These are phyloP conservation scores for Drosophila sordidapex DNA, from an alignment of 2,888 invertebrate species.

Conservation along the genomic window DNA sequence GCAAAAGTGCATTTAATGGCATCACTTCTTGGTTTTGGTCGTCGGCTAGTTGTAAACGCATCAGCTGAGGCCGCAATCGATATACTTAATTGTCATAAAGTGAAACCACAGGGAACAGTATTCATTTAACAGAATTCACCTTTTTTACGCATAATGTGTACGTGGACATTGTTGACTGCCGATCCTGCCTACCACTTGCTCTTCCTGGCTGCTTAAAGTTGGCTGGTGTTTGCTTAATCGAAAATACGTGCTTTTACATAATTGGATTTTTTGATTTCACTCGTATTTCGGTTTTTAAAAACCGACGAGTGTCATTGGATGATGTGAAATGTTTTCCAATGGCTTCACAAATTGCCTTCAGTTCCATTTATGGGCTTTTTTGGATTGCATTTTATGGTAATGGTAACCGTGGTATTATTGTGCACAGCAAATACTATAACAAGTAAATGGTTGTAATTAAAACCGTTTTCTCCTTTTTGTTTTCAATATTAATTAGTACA, in stretches of 20 bases:
- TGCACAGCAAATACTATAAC: conserved; percentile 5
- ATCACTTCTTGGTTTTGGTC: conserved; percentile 5
- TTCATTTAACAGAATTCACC: conserved; percentile 44
- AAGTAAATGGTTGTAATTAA: conserved; percentile 38
- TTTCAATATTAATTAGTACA: conserved; percentile 29
- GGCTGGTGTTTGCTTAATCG: conserved; percentile 69
- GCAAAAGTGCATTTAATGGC: conserved; percentile 55
- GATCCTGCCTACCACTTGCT: not conserved
- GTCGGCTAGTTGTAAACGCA: conserved; percentile 42
- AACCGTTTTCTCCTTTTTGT: conserved; percentile 1
- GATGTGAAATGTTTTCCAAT: conserved; percentile 61
- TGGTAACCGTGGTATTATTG: not conserved
- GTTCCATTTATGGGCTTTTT: conserved; percentile 37
- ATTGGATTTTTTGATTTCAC: conserved; percentile 67
- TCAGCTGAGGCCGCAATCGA: conserved; percentile 49
- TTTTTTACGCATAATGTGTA: conserved; percentile 12
- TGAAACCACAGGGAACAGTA: conserved; percentile 8
- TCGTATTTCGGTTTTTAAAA: conserved; percentile 41
- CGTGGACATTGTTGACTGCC: not conserved
- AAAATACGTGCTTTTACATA: conserved; percentile 74
- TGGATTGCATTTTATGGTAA: not conserved
- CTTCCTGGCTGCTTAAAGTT: conserved; percentile 13
- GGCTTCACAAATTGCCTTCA: conserved; percentile 54
- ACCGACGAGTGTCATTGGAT: conserved; percentile 28
- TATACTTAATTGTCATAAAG: conserved; percentile 59